Evolutionary conservation across 2,888 invertebrate genomes (phyloP), one percentile per base, ranked within the genome.

Genomic region (Sinodicranocentrus sp.): DNA sequence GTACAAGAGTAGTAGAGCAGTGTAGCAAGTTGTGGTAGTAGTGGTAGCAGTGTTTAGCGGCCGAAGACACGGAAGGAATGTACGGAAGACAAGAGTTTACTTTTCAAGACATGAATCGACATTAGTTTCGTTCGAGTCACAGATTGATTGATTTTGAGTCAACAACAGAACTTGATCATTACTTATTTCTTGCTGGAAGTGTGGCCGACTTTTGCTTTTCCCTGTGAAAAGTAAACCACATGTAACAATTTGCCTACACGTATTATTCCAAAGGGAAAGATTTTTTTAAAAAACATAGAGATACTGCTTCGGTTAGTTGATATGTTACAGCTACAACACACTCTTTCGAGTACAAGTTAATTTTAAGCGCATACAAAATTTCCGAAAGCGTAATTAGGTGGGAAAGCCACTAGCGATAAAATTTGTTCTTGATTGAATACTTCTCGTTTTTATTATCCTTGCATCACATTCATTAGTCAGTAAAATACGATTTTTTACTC

Each of bases 121-220:
- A 54, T 28, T 57, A 65, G 79, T 39, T 73, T 73, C 77, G 59
- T 57, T 85, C 78, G 71, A 72, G 68, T 84, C 78, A 78, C 77
- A 59, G 39, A 77, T 83, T 84, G 75, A 21, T 75, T 67, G 68
- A 68, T 61, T 65, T 19, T 57, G 57, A 57, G 57, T 57, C 57
- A 48, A 48, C 57, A 48, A 48, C 73, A 54, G 75, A 52, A 39
- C 65, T 44, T 76, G 48, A 25, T 77, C 25, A 17, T 44, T 82
- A 85, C 63, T 85, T 85, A 77, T 87, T 88, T 86, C 88, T 86
- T 76, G 88, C 88, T 83, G 88, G 88, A 65, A 88, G 84, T 71
- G 88, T 88, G 67, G 88, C 88, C 80, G 87, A 87, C 79, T 88
- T 88, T 88, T 88, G 88, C 78, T 87, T 88, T 80, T 88, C 88